Percentiles rank a stretch among this genome's conserved stretches.
Evolutionary conservation across 35 echinoderm and acorn worm species (phyloP).

Genomic region (Holothuria glaberrima): DNA sequence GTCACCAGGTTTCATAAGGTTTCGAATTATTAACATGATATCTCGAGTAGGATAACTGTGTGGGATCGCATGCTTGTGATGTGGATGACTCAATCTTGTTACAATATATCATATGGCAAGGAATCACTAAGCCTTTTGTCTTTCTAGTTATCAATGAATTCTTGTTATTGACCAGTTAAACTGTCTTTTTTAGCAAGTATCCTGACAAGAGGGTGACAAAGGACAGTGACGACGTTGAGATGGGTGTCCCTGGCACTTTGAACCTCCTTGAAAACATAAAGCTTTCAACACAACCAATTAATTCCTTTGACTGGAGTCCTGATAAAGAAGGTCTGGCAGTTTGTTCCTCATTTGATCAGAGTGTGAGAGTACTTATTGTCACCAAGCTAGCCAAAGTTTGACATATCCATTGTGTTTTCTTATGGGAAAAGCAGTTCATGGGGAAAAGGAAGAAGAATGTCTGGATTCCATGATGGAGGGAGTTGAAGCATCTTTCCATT

Average conservation of each 20-base stretch:
- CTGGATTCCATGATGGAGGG: too few species aligned
- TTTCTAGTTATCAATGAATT: too few species aligned
- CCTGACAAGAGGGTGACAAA: constrained; percentile 74
- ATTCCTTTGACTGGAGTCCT: constrained; percentile 93
- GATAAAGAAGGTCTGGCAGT: constrained; percentile 90
- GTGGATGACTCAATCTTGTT: too few species aligned
- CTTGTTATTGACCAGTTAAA: too few species aligned
- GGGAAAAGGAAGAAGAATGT: too few species aligned
- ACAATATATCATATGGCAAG: too few species aligned
- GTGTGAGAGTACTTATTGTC: constrained; percentile 83
- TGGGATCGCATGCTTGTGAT: too few species aligned
- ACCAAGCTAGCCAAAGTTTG: constrained; percentile 79
- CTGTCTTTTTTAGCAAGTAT: constrained; percentile 72
- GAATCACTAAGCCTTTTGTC: too few species aligned
- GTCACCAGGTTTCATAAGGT: too few species aligned
- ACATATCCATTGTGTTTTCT: not conserved
- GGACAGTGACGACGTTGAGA: constrained; percentile 79
- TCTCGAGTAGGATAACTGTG: too few species aligned
- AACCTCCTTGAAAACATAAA: constrained; percentile 76
- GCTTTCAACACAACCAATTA: constrained; percentile 87
- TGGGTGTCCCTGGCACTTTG: constrained; percentile 86
- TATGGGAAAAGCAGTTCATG: not conserved
- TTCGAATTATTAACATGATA: too few species aligned
- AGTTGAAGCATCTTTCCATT: not conserved
- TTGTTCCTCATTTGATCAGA: constrained; percentile 92